Base-by-base conservation (phyloP, 1,140 invertebrate genomes). In the Globodera ellingtonae region DNA sequence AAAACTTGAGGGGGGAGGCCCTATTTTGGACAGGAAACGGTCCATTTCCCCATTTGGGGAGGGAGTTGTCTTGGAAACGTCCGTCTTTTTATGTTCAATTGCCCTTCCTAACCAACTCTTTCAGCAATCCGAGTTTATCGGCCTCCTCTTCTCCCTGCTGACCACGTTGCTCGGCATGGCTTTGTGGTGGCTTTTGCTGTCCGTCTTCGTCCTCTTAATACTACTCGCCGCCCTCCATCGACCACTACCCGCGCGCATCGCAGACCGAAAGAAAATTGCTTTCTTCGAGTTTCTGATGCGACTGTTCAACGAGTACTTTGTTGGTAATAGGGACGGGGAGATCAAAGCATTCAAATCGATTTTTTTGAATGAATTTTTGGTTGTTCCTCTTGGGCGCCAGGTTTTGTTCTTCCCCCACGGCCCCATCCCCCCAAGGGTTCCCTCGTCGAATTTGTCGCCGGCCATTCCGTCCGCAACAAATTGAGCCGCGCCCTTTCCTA, bases 261-360 rank as follows among this genome's bases (percentile, higher is more conserved):
- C 81, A 71, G 86, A 87, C 72, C 71, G 88, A 24, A 62, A 72
- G 46, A 87, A 87, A 72, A 72, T 87, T 47, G 82, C 85, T 69
- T 24, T 89, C 10, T 81, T 85, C 50, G 86, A 87, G 73, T 87
- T 89, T 77, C 67, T 85, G 46, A 71, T 87, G 52, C 77, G 86
- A 59, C 7, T 87, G 24, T 80, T 72, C 35, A 89, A 89, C 76
- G 86, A 87, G 80, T 87, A 87, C 74, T 69, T 87, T 72, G 85
- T 87, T 79, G 66, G 70, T 81, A 18, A 21, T 8, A 24, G 35
- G 35, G 35, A 35, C 35, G 35, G 35, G 35, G 35, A 35, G 35
- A 35, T 35, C 35, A 3, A 3, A 35, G 35, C 35, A 35, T 35
- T 35, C 35, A 0, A 35, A 35, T 35, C 10, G 50, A 52, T 52